phyloP scores from a whole-genome alignment of 2,888 invertebrate genomes.

The Lycaena phlaeas region DNA sequence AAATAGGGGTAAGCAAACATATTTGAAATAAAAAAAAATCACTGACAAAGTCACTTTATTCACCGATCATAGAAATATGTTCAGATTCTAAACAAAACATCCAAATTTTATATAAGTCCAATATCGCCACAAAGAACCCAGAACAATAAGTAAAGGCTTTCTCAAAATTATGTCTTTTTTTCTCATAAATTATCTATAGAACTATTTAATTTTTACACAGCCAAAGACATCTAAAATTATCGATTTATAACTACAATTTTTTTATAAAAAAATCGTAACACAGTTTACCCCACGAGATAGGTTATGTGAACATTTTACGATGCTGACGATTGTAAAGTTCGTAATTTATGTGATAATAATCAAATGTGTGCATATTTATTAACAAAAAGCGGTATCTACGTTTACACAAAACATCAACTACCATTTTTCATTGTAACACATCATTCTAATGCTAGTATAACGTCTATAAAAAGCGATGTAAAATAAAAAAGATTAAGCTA shows the following conservation, averaged over 20 bases:
- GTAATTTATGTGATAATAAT: slow-evolving; percentile 35
- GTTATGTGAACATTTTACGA: slow-evolving; percentile 75
- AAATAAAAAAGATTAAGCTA: slow-evolving; percentile 47
- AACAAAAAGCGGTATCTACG: slow-evolving; percentile 46
- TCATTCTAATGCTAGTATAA: slow-evolving; percentile 39
- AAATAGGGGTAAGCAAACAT: slow-evolving; percentile 29
- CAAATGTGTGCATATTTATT: slow-evolving; percentile 24
- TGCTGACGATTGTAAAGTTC: slow-evolving; percentile 55
- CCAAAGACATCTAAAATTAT: slow-evolving; percentile 67
- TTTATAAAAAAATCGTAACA: slow-evolving; percentile 48
- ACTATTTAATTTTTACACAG: slow-evolving; percentile 57
- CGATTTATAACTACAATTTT: slow-evolving; percentile 48
- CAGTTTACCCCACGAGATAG: slow-evolving; percentile 47
- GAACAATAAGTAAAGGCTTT: slow-evolving; percentile 52
- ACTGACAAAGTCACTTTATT: slow-evolving; percentile 67
- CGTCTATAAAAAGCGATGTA: slow-evolving; percentile 37
- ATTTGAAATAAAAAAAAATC: slow-evolving; percentile 41
- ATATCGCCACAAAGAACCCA: slow-evolving; percentile 48
- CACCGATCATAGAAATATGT: slow-evolving; percentile 57
- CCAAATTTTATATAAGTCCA: slow-evolving; percentile 45
- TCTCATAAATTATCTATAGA: slow-evolving; percentile 36
- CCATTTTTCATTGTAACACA: slow-evolving; percentile 66
- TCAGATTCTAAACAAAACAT: slow-evolving; percentile 66
- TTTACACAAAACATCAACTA: slow-evolving; percentile 40
- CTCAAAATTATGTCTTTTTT: slow-evolving; percentile 60